A percentile compares a stretch with the other conserved stretches of the same genome.
These are phyloP conservation scores for Drosophila nannoptera DNA, from an alignment of 1,140 invertebrate species.

Conservation along the genomic window DNA sequence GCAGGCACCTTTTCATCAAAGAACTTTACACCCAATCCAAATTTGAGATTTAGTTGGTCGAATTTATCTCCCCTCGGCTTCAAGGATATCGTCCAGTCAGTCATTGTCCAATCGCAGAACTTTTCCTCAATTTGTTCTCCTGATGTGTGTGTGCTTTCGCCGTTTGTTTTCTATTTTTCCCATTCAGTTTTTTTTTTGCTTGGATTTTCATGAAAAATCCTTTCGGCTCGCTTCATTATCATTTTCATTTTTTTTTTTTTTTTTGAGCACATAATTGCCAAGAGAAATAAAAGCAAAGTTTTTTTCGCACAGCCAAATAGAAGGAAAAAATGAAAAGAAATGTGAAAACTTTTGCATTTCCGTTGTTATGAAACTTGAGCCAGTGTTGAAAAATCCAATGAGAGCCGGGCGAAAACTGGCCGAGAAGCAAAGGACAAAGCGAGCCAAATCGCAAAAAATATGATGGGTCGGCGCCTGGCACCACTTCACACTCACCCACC, in stretches of 20 bases:
- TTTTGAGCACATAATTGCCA: constrained; percentile 73
- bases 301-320: constrained; percentile 51
- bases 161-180: constrained; percentile 40
- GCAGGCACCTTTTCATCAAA: no score
- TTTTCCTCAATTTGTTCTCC: no score
- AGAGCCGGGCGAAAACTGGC: constrained; percentile 27
- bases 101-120: no score
- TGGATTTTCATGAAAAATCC: constrained; percentile 66
- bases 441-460: constrained; percentile 64
- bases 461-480: constrained; percentile 73
- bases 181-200: constrained; percentile 4
- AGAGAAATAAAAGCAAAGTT: constrained; percentile 62
- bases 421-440: constrained; percentile 14
- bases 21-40: no score
- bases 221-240: constrained; percentile 69
- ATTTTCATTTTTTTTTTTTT: constrained; percentile 52
- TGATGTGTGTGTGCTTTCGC: constrained; percentile 4
- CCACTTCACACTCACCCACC: constrained; percentile 56
- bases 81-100: no score
- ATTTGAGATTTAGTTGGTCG: no score
- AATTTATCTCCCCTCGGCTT: no score
- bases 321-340: constrained; percentile 8
- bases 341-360: constrained; percentile 66
- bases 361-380: constrained; percentile 75
- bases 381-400: constrained; percentile 35